Percentiles rank a stretch among this genome's conserved stretches.
Conservation (phyloP, 2,113 vertebrate species). For the Crotalus horridus region DNA sequence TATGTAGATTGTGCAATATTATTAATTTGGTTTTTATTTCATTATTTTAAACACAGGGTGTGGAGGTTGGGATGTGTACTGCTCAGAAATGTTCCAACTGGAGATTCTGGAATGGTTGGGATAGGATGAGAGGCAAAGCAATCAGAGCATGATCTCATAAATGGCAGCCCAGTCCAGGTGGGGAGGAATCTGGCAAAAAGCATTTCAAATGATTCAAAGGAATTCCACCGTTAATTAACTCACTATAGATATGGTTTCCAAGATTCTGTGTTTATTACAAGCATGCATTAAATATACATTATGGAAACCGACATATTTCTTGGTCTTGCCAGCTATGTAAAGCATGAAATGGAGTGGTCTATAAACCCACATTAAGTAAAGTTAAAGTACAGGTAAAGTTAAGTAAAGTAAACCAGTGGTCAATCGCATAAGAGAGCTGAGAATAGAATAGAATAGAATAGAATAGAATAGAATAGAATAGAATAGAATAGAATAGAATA, state of each 20-base stretch:
- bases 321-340: not conserved
- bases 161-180: not conserved
- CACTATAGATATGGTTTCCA: not conserved
- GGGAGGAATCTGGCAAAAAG: not conserved
- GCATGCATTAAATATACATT: not conserved
- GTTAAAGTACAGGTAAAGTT: not conserved
- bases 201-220: not conserved
- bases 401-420: not conserved
- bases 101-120: not conserved
- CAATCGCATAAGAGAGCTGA: not conserved
- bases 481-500: too few relatives aligned
- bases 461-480: too few relatives aligned
- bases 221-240: not conserved
- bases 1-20: not conserved
- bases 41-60: not conserved
- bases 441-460: too few relatives aligned
- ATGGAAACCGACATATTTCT: not conserved
- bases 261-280: not conserved
- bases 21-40: not conserved
- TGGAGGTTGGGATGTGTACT: not conserved
- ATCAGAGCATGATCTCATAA: not conserved
- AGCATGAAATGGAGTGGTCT: not conserved
- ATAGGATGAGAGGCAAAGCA: not conserved
- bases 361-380: not conserved
- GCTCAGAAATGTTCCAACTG: not conserved